phyloP scores from a whole-genome alignment of 2,888 invertebrate species.

The Tenthredo livida region DNA sequence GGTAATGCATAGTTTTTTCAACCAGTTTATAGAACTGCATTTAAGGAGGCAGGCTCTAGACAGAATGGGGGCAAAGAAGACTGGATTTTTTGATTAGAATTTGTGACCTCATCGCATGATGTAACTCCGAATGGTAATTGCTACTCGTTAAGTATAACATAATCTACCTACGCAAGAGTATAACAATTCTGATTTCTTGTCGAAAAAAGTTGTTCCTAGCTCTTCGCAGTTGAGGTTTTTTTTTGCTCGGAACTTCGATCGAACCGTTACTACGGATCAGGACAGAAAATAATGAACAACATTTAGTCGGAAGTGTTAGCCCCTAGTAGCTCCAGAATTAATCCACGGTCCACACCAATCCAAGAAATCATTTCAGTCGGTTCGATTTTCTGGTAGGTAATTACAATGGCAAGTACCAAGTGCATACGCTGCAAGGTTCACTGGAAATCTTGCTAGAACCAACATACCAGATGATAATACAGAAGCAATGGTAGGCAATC shows the following conservation, averaged over 20 bases:
- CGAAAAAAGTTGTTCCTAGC: background rate
- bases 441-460: background rate
- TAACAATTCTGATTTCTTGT: background rate
- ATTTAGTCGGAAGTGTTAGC: background rate
- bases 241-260: background rate
- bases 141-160: background rate
- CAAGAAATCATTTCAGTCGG: background rate
- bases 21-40: background rate
- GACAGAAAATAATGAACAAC: background rate
- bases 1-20: background rate
- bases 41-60: background rate
- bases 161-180: background rate
- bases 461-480: background rate
- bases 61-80: background rate
- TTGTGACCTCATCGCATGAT: background rate
- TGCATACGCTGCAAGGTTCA: background rate
- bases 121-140: background rate
- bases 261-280: background rate
- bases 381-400: background rate
- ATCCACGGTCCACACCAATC: background rate
- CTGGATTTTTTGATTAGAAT: background rate
- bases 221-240: background rate
- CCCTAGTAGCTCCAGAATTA: background rate
- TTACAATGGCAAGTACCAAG: background rate
- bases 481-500: background rate